A percentile compares a stretch with the other conserved stretches of the same genome.
These are phyloP conservation scores for Sander lucioperca DNA, from an alignment of 2,113 vertebrate species.

Conservation along the genomic window DNA sequence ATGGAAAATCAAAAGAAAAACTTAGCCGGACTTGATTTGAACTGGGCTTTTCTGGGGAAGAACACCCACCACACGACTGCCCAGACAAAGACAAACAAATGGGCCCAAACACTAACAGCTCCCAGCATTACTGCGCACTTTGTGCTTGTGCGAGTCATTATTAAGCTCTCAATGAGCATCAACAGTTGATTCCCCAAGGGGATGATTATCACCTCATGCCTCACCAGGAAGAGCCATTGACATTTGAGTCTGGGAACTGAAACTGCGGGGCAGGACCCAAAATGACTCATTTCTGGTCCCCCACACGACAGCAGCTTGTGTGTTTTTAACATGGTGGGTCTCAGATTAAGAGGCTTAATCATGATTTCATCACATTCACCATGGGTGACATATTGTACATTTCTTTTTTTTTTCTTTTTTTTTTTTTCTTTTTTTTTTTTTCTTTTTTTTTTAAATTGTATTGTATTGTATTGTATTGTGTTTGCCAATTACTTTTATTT, in stretches of 20 bases:
- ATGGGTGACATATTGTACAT: background rate
- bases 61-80: background rate
- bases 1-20: background rate
- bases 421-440: background rate
- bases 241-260: constrained; percentile 35
- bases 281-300: constrained; percentile 3
- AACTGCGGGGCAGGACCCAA: constrained; percentile 32
- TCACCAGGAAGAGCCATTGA: constrained; percentile 33
- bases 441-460: too few species aligned
- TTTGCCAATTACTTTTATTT: background rate
- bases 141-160: constrained; percentile 49
- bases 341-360: constrained; percentile 3
- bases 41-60: constrained; percentile 5
- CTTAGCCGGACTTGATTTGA: background rate
- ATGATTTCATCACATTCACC: background rate
- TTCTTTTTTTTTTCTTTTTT: background rate
- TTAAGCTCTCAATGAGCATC: constrained; percentile 38
- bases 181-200: constrained; percentile 10
- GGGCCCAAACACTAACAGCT: constrained; percentile 19
- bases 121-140: constrained; percentile 8
- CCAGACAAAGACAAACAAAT: constrained; percentile 31
- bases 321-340: background rate
- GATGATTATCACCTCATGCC: constrained; percentile 46
- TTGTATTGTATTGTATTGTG: background rate
- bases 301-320: background rate